Evolutionary conservation across 2,113 vertebrate genomes (phyloP).

Genomic region (Pipra filicauda): DNA sequence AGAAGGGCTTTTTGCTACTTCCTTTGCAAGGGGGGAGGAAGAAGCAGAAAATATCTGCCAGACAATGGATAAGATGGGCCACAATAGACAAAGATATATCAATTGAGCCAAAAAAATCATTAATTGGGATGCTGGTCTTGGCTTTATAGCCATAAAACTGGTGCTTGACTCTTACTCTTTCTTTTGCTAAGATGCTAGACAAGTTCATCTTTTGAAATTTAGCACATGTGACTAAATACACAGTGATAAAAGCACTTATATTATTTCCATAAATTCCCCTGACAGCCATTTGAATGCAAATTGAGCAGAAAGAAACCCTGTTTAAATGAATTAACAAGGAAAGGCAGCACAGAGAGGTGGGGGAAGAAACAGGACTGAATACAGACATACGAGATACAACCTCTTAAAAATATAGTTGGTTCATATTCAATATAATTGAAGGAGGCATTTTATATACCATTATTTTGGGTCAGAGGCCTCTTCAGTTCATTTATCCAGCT

Average conservation of each 20-base stretch:
- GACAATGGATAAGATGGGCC: background rate
- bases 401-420: constrained; percentile 9
- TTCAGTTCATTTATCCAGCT: background rate
- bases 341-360: background rate
- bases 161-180: constrained; percentile 1
- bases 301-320: constrained; percentile 41
- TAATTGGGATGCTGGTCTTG: background rate
- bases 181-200: constrained; percentile 29
- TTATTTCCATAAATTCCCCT: constrained; percentile 67
- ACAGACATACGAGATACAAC: background rate
- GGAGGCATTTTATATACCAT: background rate
- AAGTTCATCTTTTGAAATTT: constrained; percentile 52
- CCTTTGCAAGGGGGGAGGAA: background rate
- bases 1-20: background rate
- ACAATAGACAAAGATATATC: background rate
- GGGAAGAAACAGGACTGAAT: background rate
- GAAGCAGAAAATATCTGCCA: background rate
- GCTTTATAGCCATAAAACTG: background rate
- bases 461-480: constrained; percentile 7
- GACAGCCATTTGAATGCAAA: constrained; percentile 58
- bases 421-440: background rate
- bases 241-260: constrained; percentile 64
- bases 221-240: constrained; percentile 55
- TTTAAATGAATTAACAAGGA: constrained; percentile 55
- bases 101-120: background rate